These are phyloP conservation scores for Ferdinandea cuprea DNA, from an alignment of 2,888 invertebrate species.

Conservation along the genomic window DNA sequence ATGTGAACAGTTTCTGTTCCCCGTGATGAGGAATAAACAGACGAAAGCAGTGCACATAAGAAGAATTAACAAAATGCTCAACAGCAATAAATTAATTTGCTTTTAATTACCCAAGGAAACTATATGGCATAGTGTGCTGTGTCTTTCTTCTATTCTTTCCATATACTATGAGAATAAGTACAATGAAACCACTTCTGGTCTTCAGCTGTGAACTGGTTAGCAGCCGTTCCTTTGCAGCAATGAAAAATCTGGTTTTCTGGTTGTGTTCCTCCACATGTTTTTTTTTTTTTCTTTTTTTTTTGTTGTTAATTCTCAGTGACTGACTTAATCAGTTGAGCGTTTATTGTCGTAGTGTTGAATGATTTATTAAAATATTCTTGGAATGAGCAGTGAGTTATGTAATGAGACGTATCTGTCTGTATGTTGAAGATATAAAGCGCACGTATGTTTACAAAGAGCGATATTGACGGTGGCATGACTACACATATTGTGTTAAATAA, in stretches of 20 bases:
- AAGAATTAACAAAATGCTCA: slow-evolving; percentile 70
- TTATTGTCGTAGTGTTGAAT: slow-evolving; percentile 61
- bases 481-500: neutral
- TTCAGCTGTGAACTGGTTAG: slow-evolving; percentile 68
- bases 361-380: slow-evolving; percentile 69
- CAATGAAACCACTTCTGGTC: slow-evolving; percentile 70
- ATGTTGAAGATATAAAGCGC: slow-evolving; percentile 46
- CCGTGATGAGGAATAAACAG: slow-evolving; percentile 28
- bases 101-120: slow-evolving; percentile 71
- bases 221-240: slow-evolving; percentile 56
- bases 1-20: slow-evolving; percentile 62
- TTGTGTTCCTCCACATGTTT: slow-evolving; percentile 29
- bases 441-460: slow-evolving; percentile 34
- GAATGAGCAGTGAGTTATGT: slow-evolving; percentile 68
- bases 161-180: slow-evolving; percentile 70
- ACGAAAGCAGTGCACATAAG: slow-evolving; percentile 43
- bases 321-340: slow-evolving; percentile 64
- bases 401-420: slow-evolving; percentile 34
- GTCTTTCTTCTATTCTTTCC: slow-evolving; percentile 55
- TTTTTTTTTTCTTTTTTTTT: slow-evolving; percentile 27
- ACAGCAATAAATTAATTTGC: slow-evolving; percentile 72
- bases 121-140: slow-evolving; percentile 58
- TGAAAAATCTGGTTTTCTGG: slow-evolving; percentile 70
- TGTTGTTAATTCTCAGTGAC: slow-evolving; percentile 50
- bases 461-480: slow-evolving; percentile 20